Evolutionary conservation across 1,140 invertebrate species (phyloP).

Genomic region (Drosophila sproati): DNA sequence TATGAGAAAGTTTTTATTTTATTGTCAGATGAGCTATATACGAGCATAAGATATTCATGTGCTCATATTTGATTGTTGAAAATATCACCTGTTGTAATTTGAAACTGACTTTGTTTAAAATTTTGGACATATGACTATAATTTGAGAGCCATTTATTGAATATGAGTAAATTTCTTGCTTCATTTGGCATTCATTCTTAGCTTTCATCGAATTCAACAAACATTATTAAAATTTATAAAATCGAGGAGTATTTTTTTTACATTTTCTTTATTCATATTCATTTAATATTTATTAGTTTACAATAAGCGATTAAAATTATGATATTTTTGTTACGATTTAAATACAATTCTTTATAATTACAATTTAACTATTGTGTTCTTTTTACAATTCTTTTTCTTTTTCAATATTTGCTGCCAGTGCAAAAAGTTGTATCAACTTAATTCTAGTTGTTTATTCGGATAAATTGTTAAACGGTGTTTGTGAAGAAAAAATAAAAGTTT

Average conservation of each 20-base stretch:
- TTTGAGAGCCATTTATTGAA: neutral
- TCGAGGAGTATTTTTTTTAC: constrained; percentile 2
- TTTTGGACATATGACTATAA: neutral
- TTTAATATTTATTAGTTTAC: constrained; percentile 84
- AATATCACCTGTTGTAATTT: constrained; percentile 12
- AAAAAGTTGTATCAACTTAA: constrained; percentile 74
- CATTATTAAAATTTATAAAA: neutral
- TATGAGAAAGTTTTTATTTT: constrained; percentile 20
- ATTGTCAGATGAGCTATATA: constrained; percentile 5
- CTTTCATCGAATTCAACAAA: neutral
- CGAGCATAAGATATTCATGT: no score
- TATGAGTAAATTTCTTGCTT: no score
- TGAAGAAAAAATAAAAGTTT: constrained; percentile 77
- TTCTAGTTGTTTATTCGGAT: constrained; percentile 30
- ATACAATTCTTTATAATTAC: constrained; percentile 79
- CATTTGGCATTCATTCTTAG: no score
- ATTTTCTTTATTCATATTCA: constrained; percentile 76
- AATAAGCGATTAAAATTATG: constrained; percentile 83
- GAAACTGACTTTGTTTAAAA: constrained; percentile 38
- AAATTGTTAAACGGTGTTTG: constrained; percentile 32
- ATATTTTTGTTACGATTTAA: constrained; percentile 56
- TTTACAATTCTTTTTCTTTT: constrained; percentile 66
- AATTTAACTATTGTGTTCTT: constrained; percentile 84
- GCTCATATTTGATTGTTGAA: neutral
- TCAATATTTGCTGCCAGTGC: constrained; percentile 83